Conservation (phyloP, 2,888 invertebrate genomes). For the Notodonta ziczac region DNA sequence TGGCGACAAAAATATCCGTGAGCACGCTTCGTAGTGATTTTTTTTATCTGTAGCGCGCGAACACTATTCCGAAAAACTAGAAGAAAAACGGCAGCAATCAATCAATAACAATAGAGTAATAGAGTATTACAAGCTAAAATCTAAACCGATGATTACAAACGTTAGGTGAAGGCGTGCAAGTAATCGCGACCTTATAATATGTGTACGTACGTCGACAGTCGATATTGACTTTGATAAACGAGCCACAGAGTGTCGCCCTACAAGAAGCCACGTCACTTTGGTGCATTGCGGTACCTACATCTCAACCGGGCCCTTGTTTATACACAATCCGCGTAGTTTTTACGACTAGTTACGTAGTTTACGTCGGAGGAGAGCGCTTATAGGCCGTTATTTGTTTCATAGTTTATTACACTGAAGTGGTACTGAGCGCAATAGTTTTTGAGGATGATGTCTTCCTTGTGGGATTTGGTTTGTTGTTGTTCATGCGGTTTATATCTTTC, state of each 20-base stretch:
- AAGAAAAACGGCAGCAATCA: background rate
- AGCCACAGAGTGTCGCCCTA: slow-evolving; percentile 76
- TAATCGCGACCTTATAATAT: slow-evolving; percentile 62
- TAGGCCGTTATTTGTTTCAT: slow-evolving; percentile 71
- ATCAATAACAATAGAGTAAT: no score
- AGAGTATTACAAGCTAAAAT: slow-evolving; percentile 4
- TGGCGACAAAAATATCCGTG: background rate
- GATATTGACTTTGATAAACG: slow-evolving; percentile 84
- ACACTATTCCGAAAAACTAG: background rate
- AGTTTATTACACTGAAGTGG: slow-evolving; percentile 67
- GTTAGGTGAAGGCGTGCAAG: slow-evolving; percentile 55
- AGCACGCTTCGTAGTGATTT: no score
- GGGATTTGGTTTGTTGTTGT: slow-evolving; percentile 35
- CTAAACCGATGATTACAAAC: slow-evolving; percentile 5
- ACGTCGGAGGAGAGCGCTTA: slow-evolving; percentile 65
- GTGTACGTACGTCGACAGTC: slow-evolving; percentile 72
- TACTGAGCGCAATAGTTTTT: slow-evolving; percentile 52
- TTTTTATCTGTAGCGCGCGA: background rate
- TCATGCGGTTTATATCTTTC: slow-evolving; percentile 14
- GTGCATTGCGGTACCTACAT: slow-evolving; percentile 79
- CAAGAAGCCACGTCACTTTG: slow-evolving; percentile 81
- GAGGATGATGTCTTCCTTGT: slow-evolving; percentile 35
- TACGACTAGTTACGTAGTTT: slow-evolving; percentile 76
- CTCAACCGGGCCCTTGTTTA: slow-evolving; percentile 75
- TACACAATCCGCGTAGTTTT: slow-evolving; percentile 74